Evolutionary conservation across 2,888 invertebrate species (phyloP), one percentile per base, ranked within the genome.

Genomic region (Standfussiana lucernea): DNA sequence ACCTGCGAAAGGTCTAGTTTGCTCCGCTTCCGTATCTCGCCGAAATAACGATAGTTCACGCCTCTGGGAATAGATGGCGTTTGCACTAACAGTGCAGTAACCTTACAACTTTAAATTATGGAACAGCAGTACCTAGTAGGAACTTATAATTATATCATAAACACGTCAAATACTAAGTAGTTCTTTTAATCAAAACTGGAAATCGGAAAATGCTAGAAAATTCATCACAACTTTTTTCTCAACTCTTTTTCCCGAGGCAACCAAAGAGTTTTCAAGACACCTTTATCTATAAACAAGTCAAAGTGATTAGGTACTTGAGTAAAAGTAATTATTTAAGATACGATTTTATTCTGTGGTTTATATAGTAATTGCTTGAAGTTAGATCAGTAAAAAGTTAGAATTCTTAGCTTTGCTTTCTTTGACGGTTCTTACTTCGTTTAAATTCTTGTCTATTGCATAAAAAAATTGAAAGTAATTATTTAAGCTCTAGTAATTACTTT

Each of bases 11-110:
- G 7, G 28, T 53, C 21, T 45, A 59, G 42, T 77, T 32, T 32
- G n/a, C 42, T 77, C 35, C 45, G 11, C 50, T 77, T 50, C 78
- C 66, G 40, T 32, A 32, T 11, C 35, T 8, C 70, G n/a, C 66
- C 42, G 59, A 69, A 64, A 74, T 59, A 62, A 35, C 56, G 35
- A 37, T 83, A 83, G 86, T 86, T 69, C 80, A 21, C 50, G 47
- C 21, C 40, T 24, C 21, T 4, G 5, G 21, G 35, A 47, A 83
- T 10, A 84, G 84, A 84, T 84, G 84, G 84, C 86, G 86, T 45
- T 77, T 13, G 28, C 15, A 47, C 40, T 66, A 68, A 28, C 62
- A 68, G 7, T 59, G 24, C 11, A 3, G 35, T 28, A n/a, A n/a
- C 50, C 21, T n/a, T 28, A 32, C 28, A 1, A 53, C 50, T 42